Evolutionary conservation across 2,888 invertebrate species (phyloP), one percentile per base, ranked within the genome.

Genomic region (Plutella xylostella): DNA sequence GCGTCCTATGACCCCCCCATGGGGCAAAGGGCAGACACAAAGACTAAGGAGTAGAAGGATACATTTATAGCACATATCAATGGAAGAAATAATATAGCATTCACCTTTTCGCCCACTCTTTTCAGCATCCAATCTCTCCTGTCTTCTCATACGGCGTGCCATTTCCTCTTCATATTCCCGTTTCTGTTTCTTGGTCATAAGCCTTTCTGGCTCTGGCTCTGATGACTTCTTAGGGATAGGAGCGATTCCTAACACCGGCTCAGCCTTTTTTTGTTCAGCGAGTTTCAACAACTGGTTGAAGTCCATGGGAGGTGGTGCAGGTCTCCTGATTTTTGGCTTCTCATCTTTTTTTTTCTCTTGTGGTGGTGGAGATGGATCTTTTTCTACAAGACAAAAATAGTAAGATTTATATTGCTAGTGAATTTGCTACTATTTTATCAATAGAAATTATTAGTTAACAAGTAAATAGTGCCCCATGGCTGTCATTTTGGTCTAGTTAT

Each of bases 141-240:
- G 73, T 3, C 76, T 56, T 7, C 80, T 61, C 49, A 85, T 85
- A 43, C 90, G 88, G 31, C 87, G 82, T 37, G 89, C 90, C 64
- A 88, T 87, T 54, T 92, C 91, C 56, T 90, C 89, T 57, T 92
- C 89, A 57, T 88, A 86, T 61, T 94, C 93, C 37, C 85, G 83
- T 60, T 87, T 92, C 61, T 96, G 94, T 54, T 89, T 92, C 55
- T 92, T 92, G 0, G 95, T 95, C 84, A 95, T 88, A 11, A 89
- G 82, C 35, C 92, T 85, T 53, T 92, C 93, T 0, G 87, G 84
- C 48, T 89, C 89, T 17, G 84, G 77, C 49, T 86, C 84, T 47
- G 89, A 66, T 53, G 85, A 71, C 45, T 15, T 21, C 31, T 33
- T n/a, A 1, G n/a, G 28, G 11, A 12, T n/a, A n/a, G n/a, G n/a